Conservation (phyloP, 2,113 vertebrate species). For the Garra rufa region DNA sequence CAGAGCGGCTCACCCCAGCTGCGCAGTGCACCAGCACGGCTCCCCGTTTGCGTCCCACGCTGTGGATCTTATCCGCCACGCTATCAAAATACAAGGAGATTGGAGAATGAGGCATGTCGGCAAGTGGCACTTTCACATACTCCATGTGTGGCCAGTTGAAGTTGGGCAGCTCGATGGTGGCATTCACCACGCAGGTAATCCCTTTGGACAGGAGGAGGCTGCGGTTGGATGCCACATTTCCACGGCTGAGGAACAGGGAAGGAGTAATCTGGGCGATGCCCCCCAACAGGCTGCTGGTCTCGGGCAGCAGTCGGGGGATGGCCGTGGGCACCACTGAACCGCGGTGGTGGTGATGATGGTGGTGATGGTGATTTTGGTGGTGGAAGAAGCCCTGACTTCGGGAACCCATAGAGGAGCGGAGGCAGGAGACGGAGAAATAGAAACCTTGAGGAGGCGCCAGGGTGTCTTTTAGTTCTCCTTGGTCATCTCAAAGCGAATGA, state of each 20-base stretch:
- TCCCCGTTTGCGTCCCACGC: constrained; percentile 91
- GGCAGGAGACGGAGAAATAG: constrained; percentile 21
- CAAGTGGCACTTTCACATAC: constrained; percentile 94
- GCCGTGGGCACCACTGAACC: constrained; percentile 75
- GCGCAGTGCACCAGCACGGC: constrained; percentile 94
- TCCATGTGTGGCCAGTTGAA: constrained; percentile 98
- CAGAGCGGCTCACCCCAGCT: constrained; percentile 92
- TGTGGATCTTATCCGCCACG: constrained; percentile 95
- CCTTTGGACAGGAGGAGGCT: constrained; percentile 92
- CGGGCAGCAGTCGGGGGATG: constrained; percentile 87
- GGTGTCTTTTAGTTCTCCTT: constrained; percentile 62
- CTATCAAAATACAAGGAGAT: constrained; percentile 96
- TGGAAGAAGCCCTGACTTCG: constrained; percentile 88
- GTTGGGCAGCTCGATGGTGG: constrained; percentile 96
- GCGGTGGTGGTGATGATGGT: constrained; percentile 69
- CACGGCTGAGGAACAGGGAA: constrained; percentile 92
- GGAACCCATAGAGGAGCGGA: constrained; percentile 83
- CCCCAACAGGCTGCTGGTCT: constrained; percentile 80
- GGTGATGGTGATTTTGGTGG: constrained; percentile 68
- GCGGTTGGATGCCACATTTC: constrained; percentile 93
- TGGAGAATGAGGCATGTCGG: constrained; percentile 93
- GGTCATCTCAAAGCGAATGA: constrained; percentile 57
- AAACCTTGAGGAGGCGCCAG: constrained; percentile 31
- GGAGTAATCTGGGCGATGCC: constrained; percentile 97
- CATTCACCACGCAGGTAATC: constrained; percentile 95